Evolutionary conservation across 1,140 invertebrate genomes (phyloP), one percentile per base, ranked within the genome.

Genomic region (Danaus plexippus): DNA sequence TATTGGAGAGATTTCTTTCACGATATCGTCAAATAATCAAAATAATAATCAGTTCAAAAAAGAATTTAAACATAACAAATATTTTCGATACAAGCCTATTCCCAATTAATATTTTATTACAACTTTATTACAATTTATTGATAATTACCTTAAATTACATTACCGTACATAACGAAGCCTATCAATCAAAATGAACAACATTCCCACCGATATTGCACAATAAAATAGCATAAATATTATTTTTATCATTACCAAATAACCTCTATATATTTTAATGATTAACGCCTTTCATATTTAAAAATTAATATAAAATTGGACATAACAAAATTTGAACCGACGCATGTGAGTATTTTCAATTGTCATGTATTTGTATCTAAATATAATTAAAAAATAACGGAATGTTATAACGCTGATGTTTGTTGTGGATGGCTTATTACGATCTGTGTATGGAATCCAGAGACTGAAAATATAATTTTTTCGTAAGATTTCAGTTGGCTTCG

Each of bases 141-240:
- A 76, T 71, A 57, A 71, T 76, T 71, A 68, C 62, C 72, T 77
- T 75, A 79, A 57, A 69, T 68, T 80, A 85, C 62, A 71, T 77
- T 79, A 79, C 57, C 69, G 67, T 32, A 32, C 22, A 32, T 75
- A 82, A 83, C 74, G 73, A 83, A 86, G 83, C 79, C 67, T 73
- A 68, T 69, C 69, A 68, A 61, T 65, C 57, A 66, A 71, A 77
- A 75, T 73, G 54, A 77, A 73, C 64, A 73, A 75, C 64, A 51
- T 72, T 67, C 73, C 70, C 70, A 78, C 66, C 72, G 69, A 69
- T 86, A 86, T 86, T 86, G 83, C 83, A 86, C 83, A 75, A 75
- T 70, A 74, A 59, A 71, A 67, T 73, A 80, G 66, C 73, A 76
- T 85, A 77, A 80, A 80, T 78, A 78, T 75, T 70, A 76, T 71